Evolutionary conservation across 2,888 invertebrate species (phyloP).

Genomic region (Melinopterus prodromus): DNA sequence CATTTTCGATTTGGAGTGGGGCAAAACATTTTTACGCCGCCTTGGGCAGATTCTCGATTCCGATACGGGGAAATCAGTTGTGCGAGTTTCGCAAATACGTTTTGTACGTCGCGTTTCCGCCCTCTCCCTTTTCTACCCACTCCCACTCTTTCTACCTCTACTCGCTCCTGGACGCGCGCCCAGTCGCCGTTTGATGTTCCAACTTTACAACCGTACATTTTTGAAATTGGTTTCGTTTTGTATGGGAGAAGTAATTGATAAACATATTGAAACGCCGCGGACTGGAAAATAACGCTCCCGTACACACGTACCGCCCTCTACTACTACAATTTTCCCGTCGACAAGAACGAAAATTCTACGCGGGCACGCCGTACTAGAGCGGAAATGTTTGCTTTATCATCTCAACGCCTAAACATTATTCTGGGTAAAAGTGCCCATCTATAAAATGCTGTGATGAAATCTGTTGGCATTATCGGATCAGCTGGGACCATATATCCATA

Average conservation of each 20-base stretch:
- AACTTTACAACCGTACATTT: constrained; percentile 45
- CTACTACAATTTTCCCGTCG: constrained; percentile 7
- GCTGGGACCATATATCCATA: too few relatives aligned
- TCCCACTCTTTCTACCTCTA: neutral
- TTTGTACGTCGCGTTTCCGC: constrained; percentile 1
- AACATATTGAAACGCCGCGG: constrained; percentile 47
- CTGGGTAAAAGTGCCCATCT: too few relatives aligned
- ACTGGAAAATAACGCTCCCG: constrained; percentile 38
- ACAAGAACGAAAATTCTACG: neutral
- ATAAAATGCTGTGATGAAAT: too few relatives aligned
- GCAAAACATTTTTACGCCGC: constrained; percentile 42
- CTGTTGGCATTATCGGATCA: too few relatives aligned
- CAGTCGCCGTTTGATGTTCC: constrained; percentile 43
- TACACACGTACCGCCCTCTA: constrained; percentile 11
- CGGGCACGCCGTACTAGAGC: neutral
- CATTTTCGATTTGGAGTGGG: constrained; percentile 28
- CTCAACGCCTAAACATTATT: neutral
- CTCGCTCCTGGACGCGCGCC: neutral
- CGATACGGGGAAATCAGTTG: constrained; percentile 41
- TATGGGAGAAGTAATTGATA: constrained; percentile 47
- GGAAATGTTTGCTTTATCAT: neutral
- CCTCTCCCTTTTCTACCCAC: constrained; percentile 5
- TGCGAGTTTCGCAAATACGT: constrained; percentile 33
- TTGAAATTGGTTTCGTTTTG: constrained; percentile 46
- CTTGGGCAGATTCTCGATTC: constrained; percentile 45